These are phyloP conservation scores for Embiotoca jacksoni DNA, from an alignment of 2,113 vertebrate species.

Conservation along the genomic window DNA sequence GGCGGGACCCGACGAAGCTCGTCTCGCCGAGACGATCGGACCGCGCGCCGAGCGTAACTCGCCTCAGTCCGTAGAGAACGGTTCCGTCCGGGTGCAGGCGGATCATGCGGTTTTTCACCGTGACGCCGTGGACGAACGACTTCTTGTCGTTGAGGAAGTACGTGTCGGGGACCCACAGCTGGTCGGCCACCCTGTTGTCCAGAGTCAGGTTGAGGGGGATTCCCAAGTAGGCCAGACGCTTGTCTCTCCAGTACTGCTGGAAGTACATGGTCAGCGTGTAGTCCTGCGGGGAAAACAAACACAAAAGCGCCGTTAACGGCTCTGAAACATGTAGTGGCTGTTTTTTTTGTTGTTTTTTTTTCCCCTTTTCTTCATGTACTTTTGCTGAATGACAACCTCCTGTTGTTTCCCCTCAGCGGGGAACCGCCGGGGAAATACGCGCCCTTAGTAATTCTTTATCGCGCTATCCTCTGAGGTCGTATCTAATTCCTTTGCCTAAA, in stretches of 20 bases:
- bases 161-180: conserved; percentile 97
- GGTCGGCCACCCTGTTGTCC: conserved; percentile 95
- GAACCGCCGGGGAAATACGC: background rate
- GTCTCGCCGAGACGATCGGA: too few species aligned
- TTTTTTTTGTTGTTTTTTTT: background rate
- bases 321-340: background rate
- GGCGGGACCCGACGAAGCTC: too few species aligned
- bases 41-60: conserved; percentile 19
- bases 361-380: background rate
- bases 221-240: conserved; percentile 92
- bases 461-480: conserved; percentile 36
- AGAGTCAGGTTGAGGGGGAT: conserved; percentile 95
- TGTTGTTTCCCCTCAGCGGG: conserved; percentile 11
- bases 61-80: conserved; percentile 95
- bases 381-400: background rate
- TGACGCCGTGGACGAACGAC: conserved; percentile 96
- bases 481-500: conserved; percentile 25
- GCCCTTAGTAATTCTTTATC: conserved; percentile 30
- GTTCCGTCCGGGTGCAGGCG: conserved; percentile 95
- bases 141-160: conserved; percentile 99
- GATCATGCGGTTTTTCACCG: conserved; percentile 97
- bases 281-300: conserved; percentile 81
- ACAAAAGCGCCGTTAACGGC: conserved; percentile 10
- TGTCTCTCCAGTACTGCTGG: conserved; percentile 97
- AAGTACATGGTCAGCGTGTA: conserved; percentile 98